Evolutionary conservation across 2,113 vertebrate genomes (phyloP).

Genomic region (Pangasianodon hypophthalmus): DNA sequence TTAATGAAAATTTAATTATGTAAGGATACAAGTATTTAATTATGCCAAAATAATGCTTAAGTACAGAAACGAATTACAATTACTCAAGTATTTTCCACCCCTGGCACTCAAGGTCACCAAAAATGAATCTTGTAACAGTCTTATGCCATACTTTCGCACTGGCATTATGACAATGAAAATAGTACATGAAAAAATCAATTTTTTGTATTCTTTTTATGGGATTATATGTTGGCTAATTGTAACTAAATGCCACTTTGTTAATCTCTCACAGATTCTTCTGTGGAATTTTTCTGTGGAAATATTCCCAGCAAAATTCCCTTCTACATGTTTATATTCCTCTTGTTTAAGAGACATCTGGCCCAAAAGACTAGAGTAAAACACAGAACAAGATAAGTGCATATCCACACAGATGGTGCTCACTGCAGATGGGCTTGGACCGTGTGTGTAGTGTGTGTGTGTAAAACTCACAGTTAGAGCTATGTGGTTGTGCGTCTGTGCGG

Average conservation of each 20-base stretch:
- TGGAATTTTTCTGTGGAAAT: neutral
- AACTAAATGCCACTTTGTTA: neutral
- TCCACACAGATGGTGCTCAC: slow-evolving; percentile 22
- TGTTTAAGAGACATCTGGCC: neutral
- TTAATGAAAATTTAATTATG: neutral
- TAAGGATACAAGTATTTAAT: neutral
- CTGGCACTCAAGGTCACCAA: neutral
- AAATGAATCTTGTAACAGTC: neutral
- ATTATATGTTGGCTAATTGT: neutral
- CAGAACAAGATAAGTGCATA: slow-evolving; percentile 10
- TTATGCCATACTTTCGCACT: neutral
- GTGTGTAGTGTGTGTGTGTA: slow-evolving; percentile 4
- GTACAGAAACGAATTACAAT: neutral
- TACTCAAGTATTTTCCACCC: neutral
- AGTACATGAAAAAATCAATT: neutral
- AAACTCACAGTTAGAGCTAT: slow-evolving; percentile 71
- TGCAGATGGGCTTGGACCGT: slow-evolving; percentile 35
- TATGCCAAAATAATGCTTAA: neutral
- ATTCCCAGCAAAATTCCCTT: neutral
- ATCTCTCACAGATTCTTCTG: no score
- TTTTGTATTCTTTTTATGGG: neutral
- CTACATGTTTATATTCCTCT: neutral
- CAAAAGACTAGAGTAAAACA: neutral
- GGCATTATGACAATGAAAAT: neutral
- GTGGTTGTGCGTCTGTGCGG: slow-evolving; percentile 79